Conservation (phyloP, 2,113 vertebrate species). For the Ginglymostoma cirratum region DNA sequence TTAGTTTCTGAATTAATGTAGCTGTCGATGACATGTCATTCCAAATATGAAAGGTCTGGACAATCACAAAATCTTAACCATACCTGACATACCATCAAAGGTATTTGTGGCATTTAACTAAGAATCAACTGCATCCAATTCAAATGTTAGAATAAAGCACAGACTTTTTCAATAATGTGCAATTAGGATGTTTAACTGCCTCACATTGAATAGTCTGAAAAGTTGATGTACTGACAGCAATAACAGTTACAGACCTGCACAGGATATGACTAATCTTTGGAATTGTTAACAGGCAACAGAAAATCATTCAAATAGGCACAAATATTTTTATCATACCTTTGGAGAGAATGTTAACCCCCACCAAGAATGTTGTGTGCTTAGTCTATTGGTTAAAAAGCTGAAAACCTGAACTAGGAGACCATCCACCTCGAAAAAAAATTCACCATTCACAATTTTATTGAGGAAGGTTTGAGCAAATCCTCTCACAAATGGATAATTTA, state of each 20-base stretch:
- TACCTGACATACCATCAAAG: neutral
- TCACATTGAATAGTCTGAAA: neutral
- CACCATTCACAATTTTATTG: neutral
- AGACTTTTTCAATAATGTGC: neutral
- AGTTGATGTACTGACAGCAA: neutral
- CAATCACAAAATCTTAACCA: neutral
- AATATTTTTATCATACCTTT: neutral
- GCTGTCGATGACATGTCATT: neutral
- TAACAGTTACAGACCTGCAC: neutral
- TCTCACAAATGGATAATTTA: neutral
- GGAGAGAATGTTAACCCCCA: neutral
- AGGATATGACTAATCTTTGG: neutral
- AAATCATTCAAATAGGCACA: neutral
- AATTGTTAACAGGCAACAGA: neutral
- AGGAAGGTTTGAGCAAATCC: neutral
- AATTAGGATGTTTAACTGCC: neutral
- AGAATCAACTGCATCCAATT: neutral
- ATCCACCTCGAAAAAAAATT: neutral
- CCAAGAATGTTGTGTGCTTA: neutral
- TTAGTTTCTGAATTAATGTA: neutral
- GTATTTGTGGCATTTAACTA: neutral
- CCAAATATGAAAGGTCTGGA: neutral
- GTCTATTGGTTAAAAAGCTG: neutral
- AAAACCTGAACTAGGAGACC: neutral
- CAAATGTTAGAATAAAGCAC: neutral